Evolutionary conservation across 2,113 vertebrate genomes (phyloP).

Genomic region (Cynoglossus semilaevis): DNA sequence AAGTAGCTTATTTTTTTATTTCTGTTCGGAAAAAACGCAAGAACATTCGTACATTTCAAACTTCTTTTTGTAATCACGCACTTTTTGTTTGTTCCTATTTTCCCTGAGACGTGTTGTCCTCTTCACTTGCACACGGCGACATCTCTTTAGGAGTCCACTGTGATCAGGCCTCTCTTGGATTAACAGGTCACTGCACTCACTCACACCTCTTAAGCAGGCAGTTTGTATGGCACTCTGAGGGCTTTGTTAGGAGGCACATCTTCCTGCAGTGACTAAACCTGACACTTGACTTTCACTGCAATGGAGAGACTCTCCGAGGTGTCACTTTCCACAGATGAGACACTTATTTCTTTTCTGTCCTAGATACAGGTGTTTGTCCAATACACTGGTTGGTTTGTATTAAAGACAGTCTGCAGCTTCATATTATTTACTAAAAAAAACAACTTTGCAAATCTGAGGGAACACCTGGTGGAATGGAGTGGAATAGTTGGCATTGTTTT

Average conservation of each 20-base stretch:
- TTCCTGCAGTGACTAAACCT: slow-evolving; percentile 14
- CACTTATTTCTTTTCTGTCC: neutral
- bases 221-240: slow-evolving; percentile 7
- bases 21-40: too few relatives aligned
- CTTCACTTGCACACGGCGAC: too few relatives aligned
- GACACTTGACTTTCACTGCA: slow-evolving; percentile 30
- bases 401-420: neutral
- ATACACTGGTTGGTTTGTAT: too few relatives aligned
- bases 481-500: too few relatives aligned
- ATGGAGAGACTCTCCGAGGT: slow-evolving; percentile 10
- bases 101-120: neutral
- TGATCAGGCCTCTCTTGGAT: slow-evolving; percentile 16
- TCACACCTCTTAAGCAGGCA: slow-evolving; percentile 10
- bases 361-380: neutral
- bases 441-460: neutral
- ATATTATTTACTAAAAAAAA: neutral
- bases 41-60: too few relatives aligned
- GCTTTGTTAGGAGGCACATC: slow-evolving; percentile 7
- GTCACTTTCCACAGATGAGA: slow-evolving; percentile 5
- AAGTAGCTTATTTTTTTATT: too few relatives aligned
- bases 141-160: neutral
- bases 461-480: too few relatives aligned
- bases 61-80: too few relatives aligned
- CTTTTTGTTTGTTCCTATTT: too few relatives aligned
- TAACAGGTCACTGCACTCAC: slow-evolving; percentile 13